phyloP scores from a whole-genome alignment of 2,113 vertebrate species.

The Rafetus swinhoei region DNA sequence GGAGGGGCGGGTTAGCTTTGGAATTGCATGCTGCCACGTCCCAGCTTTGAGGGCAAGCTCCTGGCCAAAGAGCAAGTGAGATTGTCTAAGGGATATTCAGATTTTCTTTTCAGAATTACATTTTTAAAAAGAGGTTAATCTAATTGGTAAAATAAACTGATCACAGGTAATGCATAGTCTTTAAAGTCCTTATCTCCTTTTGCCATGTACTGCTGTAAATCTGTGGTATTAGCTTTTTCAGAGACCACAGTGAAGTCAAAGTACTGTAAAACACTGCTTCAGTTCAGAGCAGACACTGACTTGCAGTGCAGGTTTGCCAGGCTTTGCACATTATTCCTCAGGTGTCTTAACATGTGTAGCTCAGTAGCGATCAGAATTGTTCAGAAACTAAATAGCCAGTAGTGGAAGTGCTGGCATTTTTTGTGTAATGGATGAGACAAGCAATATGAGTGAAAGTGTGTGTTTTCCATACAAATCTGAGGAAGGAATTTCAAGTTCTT shows the following conservation, averaged over 20 bases:
- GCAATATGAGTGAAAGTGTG: background rate
- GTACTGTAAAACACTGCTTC: background rate
- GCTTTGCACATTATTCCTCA: background rate
- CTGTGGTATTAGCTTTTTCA: background rate
- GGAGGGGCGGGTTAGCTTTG: background rate
- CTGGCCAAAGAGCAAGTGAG: background rate
- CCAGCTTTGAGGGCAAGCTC: background rate
- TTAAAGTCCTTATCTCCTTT: background rate
- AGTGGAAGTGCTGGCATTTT: background rate
- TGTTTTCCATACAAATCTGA: slow-evolving; percentile 11
- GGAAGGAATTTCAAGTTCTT: slow-evolving; percentile 30
- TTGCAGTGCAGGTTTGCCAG: background rate
- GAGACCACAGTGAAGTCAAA: background rate
- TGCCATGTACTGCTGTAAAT: background rate
- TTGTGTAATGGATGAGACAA: background rate
- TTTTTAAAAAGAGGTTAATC: background rate
- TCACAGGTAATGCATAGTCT: background rate
- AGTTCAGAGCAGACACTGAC: background rate
- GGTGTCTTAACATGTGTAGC: background rate
- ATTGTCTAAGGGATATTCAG: background rate
- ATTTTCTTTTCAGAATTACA: background rate
- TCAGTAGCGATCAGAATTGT: background rate
- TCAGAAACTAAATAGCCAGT: background rate
- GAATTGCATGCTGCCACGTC: background rate
- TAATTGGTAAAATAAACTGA: background rate